These are phyloP conservation scores for Monoplex corrugatus DNA, from an alignment of 2,888 invertebrate species.

Conservation along the genomic window DNA sequence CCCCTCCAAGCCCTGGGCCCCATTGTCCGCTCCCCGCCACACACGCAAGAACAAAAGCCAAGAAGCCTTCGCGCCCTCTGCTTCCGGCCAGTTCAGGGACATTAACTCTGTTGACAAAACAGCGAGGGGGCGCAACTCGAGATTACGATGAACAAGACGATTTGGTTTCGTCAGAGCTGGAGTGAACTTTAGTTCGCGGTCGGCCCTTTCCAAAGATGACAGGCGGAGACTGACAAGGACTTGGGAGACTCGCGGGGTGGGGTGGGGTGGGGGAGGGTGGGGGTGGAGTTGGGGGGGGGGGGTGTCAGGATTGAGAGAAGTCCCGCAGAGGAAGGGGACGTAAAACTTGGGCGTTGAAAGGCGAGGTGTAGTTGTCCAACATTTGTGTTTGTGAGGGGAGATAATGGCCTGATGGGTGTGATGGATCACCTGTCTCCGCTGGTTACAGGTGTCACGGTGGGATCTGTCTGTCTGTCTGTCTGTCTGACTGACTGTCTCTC, in stretches of 20 bases:
- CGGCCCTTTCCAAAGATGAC: background rate
- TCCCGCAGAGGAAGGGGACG: background rate
- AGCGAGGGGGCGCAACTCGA: constrained; percentile 43
- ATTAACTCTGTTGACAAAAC: constrained; percentile 49
- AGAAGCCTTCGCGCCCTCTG: background rate
- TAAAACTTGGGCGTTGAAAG: background rate
- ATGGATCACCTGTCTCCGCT: too few species aligned
- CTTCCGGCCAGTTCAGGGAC: constrained; percentile 10
- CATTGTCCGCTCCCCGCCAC: background rate
- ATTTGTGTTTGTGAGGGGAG: background rate
- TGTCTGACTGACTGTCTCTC: too few species aligned
- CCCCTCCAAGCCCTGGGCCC: background rate
- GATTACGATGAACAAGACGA: background rate
- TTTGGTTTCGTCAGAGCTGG: constrained; percentile 30
- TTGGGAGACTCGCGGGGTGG: background rate
- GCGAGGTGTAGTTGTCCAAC: background rate
- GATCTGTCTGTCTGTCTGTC: too few species aligned
- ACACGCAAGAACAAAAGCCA: background rate
- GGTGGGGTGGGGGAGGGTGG: background rate
- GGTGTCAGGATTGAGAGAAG: background rate
- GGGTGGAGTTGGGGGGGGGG: background rate
- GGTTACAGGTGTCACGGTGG: too few species aligned
- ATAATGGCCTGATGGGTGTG: background rate
- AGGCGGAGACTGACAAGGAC: too few species aligned
- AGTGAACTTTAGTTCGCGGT: background rate